These are phyloP conservation scores for Hydrochoerus hydrochaeris DNA, from an alignment of 2,113 vertebrate species.

Conservation along the genomic window DNA sequence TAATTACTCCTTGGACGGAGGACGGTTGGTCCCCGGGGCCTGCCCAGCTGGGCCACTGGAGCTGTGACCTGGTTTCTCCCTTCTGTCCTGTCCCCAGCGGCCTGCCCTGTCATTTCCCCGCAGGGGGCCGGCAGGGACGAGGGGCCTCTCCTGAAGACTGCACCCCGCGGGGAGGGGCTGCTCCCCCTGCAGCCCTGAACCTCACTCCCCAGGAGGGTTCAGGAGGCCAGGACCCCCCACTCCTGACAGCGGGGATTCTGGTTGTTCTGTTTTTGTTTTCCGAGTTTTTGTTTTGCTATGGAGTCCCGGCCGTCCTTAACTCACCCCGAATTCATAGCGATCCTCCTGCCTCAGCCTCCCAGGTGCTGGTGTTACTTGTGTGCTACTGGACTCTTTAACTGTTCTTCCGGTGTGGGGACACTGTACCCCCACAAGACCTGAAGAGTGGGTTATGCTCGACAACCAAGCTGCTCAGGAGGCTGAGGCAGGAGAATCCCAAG, in stretches of 20 bases:
- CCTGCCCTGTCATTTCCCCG: background rate
- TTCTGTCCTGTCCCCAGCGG: background rate
- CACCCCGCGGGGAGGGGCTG: too few species aligned
- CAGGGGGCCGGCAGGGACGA: rapidly evolving
- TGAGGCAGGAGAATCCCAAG: background rate
- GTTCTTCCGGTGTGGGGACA: background rate
- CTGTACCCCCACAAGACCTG: background rate
- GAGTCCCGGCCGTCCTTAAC: background rate
- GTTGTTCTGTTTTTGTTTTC: background rate
- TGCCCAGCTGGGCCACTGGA: background rate
- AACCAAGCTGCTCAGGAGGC: background rate
- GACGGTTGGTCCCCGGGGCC: background rate
- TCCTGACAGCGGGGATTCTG: background rate
- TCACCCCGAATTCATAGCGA: background rate
- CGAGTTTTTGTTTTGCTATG: background rate
- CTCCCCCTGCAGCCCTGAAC: background rate
- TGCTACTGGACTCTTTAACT: background rate
- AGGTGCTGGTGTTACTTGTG: background rate
- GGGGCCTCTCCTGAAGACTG: too few species aligned
- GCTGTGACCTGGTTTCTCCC: conserved; percentile 59
- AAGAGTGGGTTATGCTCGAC: background rate
- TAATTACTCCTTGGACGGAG: conserved; percentile 28
- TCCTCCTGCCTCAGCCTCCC: background rate
- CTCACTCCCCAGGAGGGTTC: background rate
- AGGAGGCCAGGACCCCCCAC: background rate